A percentile compares a stretch with the other conserved stretches of the same genome.
Evolutionary conservation across 2,113 vertebrate species (phyloP).

Genomic region (Pseudorectes ferrugineus): DNA sequence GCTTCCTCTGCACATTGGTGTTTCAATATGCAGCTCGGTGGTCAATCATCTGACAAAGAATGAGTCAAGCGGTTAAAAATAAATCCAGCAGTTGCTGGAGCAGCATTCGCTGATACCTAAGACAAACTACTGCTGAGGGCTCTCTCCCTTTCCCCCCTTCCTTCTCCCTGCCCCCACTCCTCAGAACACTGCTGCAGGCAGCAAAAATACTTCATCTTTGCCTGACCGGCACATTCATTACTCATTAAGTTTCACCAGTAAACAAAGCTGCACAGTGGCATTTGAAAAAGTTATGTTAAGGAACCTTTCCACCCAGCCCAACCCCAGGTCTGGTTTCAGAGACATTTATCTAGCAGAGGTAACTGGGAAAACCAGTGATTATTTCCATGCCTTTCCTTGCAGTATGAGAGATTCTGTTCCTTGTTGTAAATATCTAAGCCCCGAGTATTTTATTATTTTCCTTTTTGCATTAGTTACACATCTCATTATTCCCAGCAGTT

Average conservation of each 20-base stretch:
- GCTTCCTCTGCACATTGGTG: slow-evolving; percentile 45
- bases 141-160: background rate
- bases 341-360: background rate
- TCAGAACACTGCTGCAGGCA: slow-evolving; percentile 6
- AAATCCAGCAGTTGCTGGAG: slow-evolving; percentile 71
- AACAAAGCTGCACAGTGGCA: background rate
- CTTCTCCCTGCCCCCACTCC: background rate
- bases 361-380: background rate
- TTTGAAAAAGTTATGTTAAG: background rate
- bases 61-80: slow-evolving; percentile 82
- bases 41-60: slow-evolving; percentile 75
- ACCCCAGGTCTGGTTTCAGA: background rate
- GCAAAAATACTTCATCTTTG: slow-evolving; percentile 1
- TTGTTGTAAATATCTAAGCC: background rate
- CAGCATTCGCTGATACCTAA: slow-evolving; percentile 56
- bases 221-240: background rate
- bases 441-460: background rate
- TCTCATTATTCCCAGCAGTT: slow-evolving; percentile 28
- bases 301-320: background rate
- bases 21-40: slow-evolving; percentile 47
- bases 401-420: background rate
- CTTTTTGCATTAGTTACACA: background rate
- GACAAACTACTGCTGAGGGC: slow-evolving; percentile 39
- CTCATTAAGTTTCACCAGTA: slow-evolving; percentile 20
- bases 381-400: background rate